Evolutionary conservation across 1,140 invertebrate genomes (phyloP).

Genomic region (Panagrolaimus sp.): DNA sequence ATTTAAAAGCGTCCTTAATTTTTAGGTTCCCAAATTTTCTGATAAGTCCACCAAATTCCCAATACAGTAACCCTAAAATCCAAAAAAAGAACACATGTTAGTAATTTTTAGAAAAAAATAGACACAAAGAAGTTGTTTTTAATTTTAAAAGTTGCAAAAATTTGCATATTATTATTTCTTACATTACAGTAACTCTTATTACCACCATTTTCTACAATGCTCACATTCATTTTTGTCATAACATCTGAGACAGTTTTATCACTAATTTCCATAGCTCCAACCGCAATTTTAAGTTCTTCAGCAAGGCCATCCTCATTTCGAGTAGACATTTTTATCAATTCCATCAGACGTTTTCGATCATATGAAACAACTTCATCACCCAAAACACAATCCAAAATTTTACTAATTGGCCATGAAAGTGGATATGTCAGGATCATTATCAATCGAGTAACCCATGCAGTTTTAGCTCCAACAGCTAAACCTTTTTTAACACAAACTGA

Average conservation of each 20-base stretch:
- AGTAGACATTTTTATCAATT: constrained; percentile 75
- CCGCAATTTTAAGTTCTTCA: constrained; percentile 63
- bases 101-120: constrained; percentile 27
- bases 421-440: constrained; percentile 92
- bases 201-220: constrained; percentile 60
- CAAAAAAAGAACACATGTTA: constrained; percentile 31
- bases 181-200: constrained; percentile 31
- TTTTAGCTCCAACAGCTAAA: constrained; percentile 85
- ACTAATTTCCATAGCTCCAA: constrained; percentile 63
- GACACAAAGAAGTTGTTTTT: too few species aligned
- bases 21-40: too few species aligned
- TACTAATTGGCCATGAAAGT: constrained; percentile 84
- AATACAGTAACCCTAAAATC: constrained; percentile 29
- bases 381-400: constrained; percentile 81
- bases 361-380: constrained; percentile 91
- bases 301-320: constrained; percentile 56
- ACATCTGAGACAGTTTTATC: constrained; percentile 63
- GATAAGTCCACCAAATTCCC: constrained; percentile 51
- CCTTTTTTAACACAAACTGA: constrained; percentile 64
- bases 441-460: constrained; percentile 82
- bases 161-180: constrained; percentile 35
- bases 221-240: constrained; percentile 64
- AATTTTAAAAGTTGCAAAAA: constrained; percentile 7
- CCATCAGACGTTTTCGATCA: constrained; percentile 88
- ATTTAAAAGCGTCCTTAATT: constrained; percentile 26